These are phyloP conservation scores for Arenaria interpres DNA, from an alignment of 2,113 vertebrate species.

Conservation along the genomic window DNA sequence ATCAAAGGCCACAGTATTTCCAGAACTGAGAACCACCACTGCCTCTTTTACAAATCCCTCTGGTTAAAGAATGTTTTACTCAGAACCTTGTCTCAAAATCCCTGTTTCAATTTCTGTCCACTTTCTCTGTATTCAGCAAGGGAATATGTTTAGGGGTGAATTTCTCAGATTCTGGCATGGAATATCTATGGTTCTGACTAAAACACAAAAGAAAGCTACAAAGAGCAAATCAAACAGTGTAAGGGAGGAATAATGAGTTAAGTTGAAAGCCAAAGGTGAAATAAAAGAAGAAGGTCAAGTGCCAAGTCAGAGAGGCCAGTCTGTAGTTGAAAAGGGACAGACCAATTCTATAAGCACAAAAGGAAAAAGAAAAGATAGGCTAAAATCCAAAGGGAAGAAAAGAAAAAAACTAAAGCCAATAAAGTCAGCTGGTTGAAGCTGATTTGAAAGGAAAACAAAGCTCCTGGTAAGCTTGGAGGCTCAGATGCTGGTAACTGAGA, in stretches of 20 bases:
- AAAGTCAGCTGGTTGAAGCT: background rate
- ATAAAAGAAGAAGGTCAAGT: background rate
- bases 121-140: background rate
- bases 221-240: background rate
- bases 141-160: background rate
- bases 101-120: background rate
- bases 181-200: background rate
- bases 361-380: background rate
- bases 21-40: background rate
- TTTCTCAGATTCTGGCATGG: background rate
- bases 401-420: background rate
- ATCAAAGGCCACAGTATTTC: background rate
- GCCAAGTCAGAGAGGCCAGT: background rate
- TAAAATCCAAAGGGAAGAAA: background rate
- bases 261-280: background rate
- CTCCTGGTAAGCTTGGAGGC: background rate
- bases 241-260: background rate
- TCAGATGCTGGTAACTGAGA: background rate
- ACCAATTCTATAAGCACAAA: background rate
- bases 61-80: background rate
- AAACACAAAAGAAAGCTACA: background rate
- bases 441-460: background rate
- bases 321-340: background rate
- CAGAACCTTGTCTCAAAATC: background rate
- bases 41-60: background rate